Conservation (phyloP, 2,797 vertebrate genomes). For the Danio jaintianensis region DNA sequence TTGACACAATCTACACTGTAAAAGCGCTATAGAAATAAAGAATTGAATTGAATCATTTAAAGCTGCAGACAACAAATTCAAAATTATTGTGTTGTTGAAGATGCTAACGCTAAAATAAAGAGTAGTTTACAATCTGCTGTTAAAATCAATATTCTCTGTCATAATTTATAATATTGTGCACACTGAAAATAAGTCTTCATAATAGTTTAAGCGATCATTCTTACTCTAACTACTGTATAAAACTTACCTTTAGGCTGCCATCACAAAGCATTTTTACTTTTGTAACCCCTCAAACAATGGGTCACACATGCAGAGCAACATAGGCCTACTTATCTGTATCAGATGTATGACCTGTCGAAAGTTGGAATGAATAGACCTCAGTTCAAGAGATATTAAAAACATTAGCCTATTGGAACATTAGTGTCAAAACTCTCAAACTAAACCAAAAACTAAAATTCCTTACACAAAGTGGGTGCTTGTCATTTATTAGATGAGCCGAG, state of each 20-base stretch:
- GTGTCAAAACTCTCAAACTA: not conserved
- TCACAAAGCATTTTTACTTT: not conserved
- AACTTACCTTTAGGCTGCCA: too few species aligned
- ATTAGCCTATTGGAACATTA: too few species aligned
- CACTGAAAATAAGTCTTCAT: not conserved
- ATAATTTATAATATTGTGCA: not conserved
- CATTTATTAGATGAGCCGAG: conserved; percentile 29
- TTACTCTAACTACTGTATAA: not conserved
- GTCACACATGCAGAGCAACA: not conserved
- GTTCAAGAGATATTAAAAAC: too few species aligned
- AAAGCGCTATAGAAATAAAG: too few species aligned
- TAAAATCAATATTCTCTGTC: not conserved
- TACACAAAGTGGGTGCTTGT: not conserved
- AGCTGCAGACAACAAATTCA: too few species aligned
- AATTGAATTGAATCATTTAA: too few species aligned
- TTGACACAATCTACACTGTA: too few species aligned
- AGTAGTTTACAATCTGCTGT: not conserved
- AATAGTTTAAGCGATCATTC: not conserved
- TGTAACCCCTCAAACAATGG: not conserved
- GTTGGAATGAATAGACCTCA: too few species aligned
- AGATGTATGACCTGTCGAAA: too few species aligned
- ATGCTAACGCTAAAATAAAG: too few species aligned
- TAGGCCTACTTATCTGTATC: too few species aligned
- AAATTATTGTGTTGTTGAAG: too few species aligned
- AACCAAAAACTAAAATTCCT: not conserved